A percentile compares a stretch with the other conserved stretches of the same genome.
These are phyloP conservation scores for Acomys russatus DNA, from an alignment of 2,797 vertebrate species.

Conservation along the genomic window DNA sequence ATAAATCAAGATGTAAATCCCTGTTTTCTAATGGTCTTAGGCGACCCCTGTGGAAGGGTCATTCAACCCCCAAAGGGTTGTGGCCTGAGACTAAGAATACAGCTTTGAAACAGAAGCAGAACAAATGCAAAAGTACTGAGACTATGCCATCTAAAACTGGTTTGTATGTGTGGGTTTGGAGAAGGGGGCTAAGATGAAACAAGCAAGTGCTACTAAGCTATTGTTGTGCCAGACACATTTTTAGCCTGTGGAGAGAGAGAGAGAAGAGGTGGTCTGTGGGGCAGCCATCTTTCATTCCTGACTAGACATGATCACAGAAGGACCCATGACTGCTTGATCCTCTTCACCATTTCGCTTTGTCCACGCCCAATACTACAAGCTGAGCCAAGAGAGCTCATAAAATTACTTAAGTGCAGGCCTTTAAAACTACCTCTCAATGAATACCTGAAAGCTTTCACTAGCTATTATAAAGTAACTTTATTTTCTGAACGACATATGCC, in stretches of 20 bases:
- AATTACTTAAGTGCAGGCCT: conserved; percentile 66
- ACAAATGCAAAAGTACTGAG: background rate
- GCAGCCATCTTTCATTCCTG: background rate
- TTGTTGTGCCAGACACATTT: background rate
- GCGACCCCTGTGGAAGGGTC: background rate
- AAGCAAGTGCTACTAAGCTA: background rate
- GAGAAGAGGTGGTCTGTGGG: background rate
- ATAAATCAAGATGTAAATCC: background rate
- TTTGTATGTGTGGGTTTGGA: background rate
- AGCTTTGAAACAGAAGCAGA: background rate
- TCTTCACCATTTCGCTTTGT: conserved; percentile 45
- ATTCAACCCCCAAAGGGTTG: background rate
- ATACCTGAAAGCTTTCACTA: conserved; percentile 78
- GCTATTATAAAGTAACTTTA: conserved; percentile 70
- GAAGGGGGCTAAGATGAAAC: background rate
- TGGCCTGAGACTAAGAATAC: background rate
- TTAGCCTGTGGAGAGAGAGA: conserved; percentile 49
- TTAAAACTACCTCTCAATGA: conserved; percentile 55
- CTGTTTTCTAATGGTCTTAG: background rate
- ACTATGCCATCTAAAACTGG: background rate
- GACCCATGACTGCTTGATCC: background rate
- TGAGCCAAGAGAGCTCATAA: conserved; percentile 63
- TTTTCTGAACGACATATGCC: conserved; percentile 59
- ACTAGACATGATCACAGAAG: background rate
- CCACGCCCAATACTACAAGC: conserved; percentile 37